Evolutionary conservation across 2,888 invertebrate genomes (phyloP).

Genomic region (Diaphora mendica): DNA sequence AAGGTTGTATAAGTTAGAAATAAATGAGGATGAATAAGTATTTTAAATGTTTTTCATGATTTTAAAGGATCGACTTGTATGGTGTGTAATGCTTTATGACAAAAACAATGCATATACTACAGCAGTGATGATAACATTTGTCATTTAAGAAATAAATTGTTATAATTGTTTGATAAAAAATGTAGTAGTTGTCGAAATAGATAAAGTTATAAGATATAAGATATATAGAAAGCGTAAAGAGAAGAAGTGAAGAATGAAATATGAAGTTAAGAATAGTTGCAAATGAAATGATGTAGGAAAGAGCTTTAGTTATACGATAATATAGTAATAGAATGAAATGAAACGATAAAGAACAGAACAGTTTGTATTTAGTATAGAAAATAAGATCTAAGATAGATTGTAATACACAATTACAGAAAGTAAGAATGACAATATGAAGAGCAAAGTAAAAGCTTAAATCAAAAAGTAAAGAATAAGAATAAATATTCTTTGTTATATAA

Average conservation of each 20-base stretch:
- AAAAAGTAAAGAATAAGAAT: conserved; percentile 1
- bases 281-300: conserved; percentile 23
- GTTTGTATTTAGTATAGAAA: conserved; percentile 41
- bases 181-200: neutral
- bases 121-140: neutral
- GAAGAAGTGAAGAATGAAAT: neutral
- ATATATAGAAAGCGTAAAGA: conserved; percentile 7
- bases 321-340: conserved; percentile 53
- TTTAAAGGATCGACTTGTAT: neutral
- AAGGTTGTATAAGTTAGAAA: neutral
- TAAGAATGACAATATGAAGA: conserved; percentile 15
- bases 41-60: neutral
- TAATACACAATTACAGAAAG: conserved; percentile 18
- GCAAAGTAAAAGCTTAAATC: conserved; percentile 4
- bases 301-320: conserved; percentile 16
- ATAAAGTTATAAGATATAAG: too few relatives aligned
- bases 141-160: neutral
- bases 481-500: neutral
- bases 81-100: neutral
- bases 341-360: conserved; percentile 56
- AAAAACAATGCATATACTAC: neutral
- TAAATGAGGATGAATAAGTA: neutral
- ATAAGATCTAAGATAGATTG: conserved; percentile 30
- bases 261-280: conserved; percentile 3
- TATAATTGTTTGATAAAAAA: neutral